These are phyloP conservation scores for Colistium nudipinnis DNA, from an alignment of 2,113 vertebrate genomes.

Conservation along the genomic window DNA sequence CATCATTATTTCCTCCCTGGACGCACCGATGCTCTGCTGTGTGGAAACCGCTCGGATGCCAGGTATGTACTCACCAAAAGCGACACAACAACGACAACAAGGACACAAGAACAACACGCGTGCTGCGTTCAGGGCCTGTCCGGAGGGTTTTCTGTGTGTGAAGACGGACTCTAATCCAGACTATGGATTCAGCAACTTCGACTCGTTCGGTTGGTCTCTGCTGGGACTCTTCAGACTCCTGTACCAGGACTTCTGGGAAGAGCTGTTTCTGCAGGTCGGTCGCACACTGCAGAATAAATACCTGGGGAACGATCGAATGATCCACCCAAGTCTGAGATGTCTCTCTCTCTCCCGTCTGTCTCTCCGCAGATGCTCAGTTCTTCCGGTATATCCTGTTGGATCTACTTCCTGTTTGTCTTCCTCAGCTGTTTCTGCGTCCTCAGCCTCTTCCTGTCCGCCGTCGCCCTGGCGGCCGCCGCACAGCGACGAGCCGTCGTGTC, in stretches of 20 bases:
- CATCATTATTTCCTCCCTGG: slow-evolving; percentile 83
- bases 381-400: slow-evolving; percentile 85
- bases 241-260: slow-evolving; percentile 91
- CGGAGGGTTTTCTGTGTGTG: slow-evolving; percentile 85
- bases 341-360: slow-evolving; percentile 2
- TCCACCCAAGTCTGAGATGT: no score
- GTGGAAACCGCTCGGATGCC: slow-evolving; percentile 89
- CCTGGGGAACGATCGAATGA: no score
- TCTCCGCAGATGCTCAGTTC: slow-evolving; percentile 83
- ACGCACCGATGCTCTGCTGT: slow-evolving; percentile 81
- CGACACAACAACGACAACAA: background rate
- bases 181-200: slow-evolving; percentile 90
- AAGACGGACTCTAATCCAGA: slow-evolving; percentile 86
- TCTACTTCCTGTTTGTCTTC: slow-evolving; percentile 89
- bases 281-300: no score
- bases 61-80: slow-evolving; percentile 76
- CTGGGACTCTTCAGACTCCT: slow-evolving; percentile 89
- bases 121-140: slow-evolving; percentile 83
- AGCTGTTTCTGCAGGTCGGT: slow-evolving; percentile 89
- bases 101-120: background rate
- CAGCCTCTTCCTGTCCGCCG: slow-evolving; percentile 88
- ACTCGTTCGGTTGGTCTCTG: slow-evolving; percentile 92
- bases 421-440: slow-evolving; percentile 89
- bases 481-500: slow-evolving; percentile 81
- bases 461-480: slow-evolving; percentile 85